phyloP scores from a whole-genome alignment of 64 coral and sea anemone species.

The Platygyra sinensis region DNA sequence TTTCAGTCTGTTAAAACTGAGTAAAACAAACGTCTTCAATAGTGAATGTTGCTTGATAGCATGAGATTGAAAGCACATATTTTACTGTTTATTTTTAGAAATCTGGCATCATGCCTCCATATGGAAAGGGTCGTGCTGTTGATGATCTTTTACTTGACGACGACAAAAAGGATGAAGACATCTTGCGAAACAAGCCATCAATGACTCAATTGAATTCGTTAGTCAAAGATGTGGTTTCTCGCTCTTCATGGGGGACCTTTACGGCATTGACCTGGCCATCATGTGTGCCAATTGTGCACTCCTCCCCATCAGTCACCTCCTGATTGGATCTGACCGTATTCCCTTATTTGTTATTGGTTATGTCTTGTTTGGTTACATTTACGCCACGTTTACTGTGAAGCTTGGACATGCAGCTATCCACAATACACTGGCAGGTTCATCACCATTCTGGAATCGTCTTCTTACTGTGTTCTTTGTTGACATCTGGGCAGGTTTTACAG shows the following conservation, averaged over 20 bases:
- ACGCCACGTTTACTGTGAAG: conserved; percentile 70
- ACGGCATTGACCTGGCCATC: no score
- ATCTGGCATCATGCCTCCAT: conserved; percentile 7
- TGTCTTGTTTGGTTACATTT: conserved; percentile 57
- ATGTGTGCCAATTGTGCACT: no score
- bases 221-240: no score
- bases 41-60: no score
- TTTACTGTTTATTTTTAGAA: neutral
- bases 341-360: conserved; percentile 69
- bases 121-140: neutral
- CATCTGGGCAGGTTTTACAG: conserved; percentile 90
- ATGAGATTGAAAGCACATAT: no score
- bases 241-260: no score
- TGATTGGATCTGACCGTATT: conserved; percentile 35
- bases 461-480: conserved; percentile 64
- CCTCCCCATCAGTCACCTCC: no score
- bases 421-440: no score
- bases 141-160: conserved; percentile 4
- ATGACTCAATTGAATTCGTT: conserved; percentile 49
- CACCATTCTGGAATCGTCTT: conserved; percentile 74
- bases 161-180: neutral
- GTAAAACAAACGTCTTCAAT: no score
- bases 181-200: conserved; percentile 31
- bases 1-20: no score
- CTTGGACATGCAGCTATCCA: conserved; percentile 70